Evolutionary conservation across 2,888 invertebrate species (phyloP).

Genomic region (Hermaeophaga mercurialis): DNA sequence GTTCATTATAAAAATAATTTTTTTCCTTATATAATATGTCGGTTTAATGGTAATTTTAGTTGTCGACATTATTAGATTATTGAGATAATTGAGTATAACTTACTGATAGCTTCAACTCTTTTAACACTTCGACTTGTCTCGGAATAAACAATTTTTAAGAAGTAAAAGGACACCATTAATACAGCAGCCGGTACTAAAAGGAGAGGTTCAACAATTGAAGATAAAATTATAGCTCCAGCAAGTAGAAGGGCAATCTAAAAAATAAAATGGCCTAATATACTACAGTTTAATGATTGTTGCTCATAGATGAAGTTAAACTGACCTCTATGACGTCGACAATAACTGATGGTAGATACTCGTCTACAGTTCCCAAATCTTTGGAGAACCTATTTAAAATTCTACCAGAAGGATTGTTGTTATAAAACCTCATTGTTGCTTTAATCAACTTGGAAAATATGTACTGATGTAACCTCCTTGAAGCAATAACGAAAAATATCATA

Average conservation of each 20-base stretch:
- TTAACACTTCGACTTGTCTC: slow-evolving; percentile 76
- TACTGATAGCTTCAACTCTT: slow-evolving; percentile 71
- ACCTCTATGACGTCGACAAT: slow-evolving; percentile 53
- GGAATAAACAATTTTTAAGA: slow-evolving; percentile 71
- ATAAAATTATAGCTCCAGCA: slow-evolving; percentile 73
- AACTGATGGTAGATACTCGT: slow-evolving; percentile 64
- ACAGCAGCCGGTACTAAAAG: slow-evolving; percentile 68
- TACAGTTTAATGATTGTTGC: no score
- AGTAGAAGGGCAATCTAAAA: slow-evolving; percentile 59
- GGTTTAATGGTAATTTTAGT: background rate
- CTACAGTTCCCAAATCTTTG: slow-evolving; percentile 63
- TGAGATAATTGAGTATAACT: no score
- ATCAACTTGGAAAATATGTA: slow-evolving; percentile 50
- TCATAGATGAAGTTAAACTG: slow-evolving; percentile 23
- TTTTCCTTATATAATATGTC: background rate
- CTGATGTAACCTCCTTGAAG: slow-evolving; percentile 53
- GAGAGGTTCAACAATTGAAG: slow-evolving; percentile 74
- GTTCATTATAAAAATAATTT: background rate
- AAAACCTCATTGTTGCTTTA: slow-evolving; percentile 54
- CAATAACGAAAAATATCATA: slow-evolving; percentile 51
- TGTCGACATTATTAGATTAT: no score
- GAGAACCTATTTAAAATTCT: slow-evolving; percentile 56
- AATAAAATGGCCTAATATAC: no score
- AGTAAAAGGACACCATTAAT: slow-evolving; percentile 68
- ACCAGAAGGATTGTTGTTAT: slow-evolving; percentile 54